These are phyloP conservation scores for Eudemis profundana DNA, from an alignment of 2,888 invertebrate species.

Conservation along the genomic window DNA sequence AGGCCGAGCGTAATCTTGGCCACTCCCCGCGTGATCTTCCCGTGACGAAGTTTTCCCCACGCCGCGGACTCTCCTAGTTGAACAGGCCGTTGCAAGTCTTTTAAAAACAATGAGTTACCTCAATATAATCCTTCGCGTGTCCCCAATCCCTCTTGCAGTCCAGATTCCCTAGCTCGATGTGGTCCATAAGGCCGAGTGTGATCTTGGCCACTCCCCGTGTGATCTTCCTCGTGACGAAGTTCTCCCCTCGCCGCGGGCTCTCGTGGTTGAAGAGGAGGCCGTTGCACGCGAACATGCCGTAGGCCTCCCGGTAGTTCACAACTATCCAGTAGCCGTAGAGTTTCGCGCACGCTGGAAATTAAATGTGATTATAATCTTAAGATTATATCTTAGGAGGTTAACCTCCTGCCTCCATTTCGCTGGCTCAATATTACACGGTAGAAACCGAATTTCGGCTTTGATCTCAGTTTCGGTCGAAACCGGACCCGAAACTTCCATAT, in stretches of 20 bases:
- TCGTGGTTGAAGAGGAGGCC: slow-evolving; percentile 99
- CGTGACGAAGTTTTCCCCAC: slow-evolving; percentile 99
- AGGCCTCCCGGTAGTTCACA: slow-evolving; percentile 97
- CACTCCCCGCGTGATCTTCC: slow-evolving; percentile 99
- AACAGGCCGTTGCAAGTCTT: slow-evolving; percentile 98
- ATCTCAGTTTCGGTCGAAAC: no score
- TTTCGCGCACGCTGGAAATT: slow-evolving; percentile 93
- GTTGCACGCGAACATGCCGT: slow-evolving; percentile 97
- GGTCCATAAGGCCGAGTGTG: slow-evolving; percentile 92
- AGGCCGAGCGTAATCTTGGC: slow-evolving; percentile 97
- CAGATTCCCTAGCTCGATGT: slow-evolving; percentile 96
- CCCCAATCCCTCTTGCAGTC: slow-evolving; percentile 99
- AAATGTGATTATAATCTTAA: not conserved
- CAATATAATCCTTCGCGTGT: slow-evolving; percentile 97
- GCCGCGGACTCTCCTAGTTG: slow-evolving; percentile 95
- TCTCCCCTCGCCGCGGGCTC: slow-evolving; percentile 97
- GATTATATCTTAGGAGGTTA: no score
- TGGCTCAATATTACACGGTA: no score
- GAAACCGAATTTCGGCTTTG: no score
- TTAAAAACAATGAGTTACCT: slow-evolving; percentile 83
- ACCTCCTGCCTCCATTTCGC: no score
- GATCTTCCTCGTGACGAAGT: slow-evolving; percentile 99
- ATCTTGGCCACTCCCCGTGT: slow-evolving; percentile 99
- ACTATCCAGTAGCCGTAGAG: slow-evolving; percentile 98
- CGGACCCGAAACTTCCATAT: no score